Conservation (phyloP, 2,113 vertebrate genomes). For the Cercocebus atys region DNA sequence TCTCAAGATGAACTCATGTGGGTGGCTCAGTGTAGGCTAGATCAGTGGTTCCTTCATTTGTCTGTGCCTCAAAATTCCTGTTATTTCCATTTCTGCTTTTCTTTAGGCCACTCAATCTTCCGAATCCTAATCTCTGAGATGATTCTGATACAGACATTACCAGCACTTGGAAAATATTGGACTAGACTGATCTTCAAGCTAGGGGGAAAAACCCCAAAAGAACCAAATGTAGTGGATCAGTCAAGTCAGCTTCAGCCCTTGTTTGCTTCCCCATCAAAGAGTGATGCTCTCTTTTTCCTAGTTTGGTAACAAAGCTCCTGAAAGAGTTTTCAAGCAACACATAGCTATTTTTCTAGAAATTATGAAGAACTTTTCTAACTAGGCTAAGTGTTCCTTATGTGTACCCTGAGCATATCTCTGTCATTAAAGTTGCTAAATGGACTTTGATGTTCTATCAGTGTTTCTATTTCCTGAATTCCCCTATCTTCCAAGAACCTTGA, state of each 20-base stretch:
- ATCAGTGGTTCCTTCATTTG: neutral
- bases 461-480: neutral
- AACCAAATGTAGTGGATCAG: neutral
- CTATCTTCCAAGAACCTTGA: neutral
- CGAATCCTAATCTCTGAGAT: neutral
- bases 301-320: neutral
- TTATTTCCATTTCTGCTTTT: neutral
- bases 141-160: neutral
- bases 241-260: neutral
- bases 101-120: neutral
- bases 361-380: neutral
- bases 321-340: constrained; percentile 40
- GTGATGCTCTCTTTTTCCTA: neutral
- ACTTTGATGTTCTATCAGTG: neutral
- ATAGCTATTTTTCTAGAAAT: neutral
- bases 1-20: neutral
- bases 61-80: neutral
- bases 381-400: neutral
- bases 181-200: neutral
- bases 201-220: neutral
- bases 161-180: neutral
- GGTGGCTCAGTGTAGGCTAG: neutral
- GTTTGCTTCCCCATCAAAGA: neutral
- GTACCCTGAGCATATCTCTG: neutral
- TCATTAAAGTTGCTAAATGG: neutral